phyloP scores from a whole-genome alignment of 2,888 invertebrate genomes.

The Chaetogeoica ovagalla region DNA sequence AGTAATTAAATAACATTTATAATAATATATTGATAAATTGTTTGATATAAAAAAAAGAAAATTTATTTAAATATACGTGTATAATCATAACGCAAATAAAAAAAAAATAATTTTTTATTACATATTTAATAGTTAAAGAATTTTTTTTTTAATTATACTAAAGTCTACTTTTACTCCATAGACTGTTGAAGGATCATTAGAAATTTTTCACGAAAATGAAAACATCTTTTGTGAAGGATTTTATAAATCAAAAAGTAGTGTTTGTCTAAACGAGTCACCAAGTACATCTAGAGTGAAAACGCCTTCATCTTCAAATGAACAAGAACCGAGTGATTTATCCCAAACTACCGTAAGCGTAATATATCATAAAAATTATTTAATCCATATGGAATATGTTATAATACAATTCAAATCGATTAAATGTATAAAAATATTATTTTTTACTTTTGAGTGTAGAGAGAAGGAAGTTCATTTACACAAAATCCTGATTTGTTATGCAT shows the following conservation, averaged over 20 bases:
- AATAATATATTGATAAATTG: no score
- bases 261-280: conserved; percentile 39
- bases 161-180: background rate
- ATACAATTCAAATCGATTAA: background rate
- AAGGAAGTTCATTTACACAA: no score
- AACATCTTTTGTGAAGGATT: conserved; percentile 35
- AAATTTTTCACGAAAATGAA: conserved; percentile 44
- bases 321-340: conserved; percentile 45
- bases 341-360: conserved; percentile 37
- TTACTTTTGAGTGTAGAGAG: no score
- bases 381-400: background rate
- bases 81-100: no score
- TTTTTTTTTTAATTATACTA: background rate
- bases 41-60: no score
- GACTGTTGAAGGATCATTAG: conserved; percentile 29
- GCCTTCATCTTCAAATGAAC: conserved; percentile 48
- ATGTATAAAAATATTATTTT: no score
- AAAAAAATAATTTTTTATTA: no score
- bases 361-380: background rate
- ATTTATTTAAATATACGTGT: no score
- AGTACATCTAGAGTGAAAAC: conserved; percentile 36
- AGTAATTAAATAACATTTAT: no score
- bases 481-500: no score
- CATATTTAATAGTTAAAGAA: no score
- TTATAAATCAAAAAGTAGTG: conserved; percentile 42